Evolutionary conservation across 2,113 vertebrate genomes (phyloP), one percentile per base, ranked within the genome.

Genomic region (Coturnix japonica): DNA sequence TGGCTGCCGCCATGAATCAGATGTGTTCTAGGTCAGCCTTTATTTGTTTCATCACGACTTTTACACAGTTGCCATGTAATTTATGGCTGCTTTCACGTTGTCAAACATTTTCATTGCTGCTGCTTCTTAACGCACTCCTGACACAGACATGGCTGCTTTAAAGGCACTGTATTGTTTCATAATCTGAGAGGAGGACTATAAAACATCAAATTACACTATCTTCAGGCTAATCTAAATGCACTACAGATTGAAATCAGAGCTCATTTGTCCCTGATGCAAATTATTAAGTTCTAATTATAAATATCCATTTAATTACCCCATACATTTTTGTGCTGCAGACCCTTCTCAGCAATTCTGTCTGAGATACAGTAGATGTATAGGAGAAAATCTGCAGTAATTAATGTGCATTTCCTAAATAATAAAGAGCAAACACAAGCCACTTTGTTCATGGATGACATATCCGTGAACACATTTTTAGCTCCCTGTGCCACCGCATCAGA

Each of bases 231-330:
- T 98, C 97, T 97, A 98, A 98, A 98, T 97, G 97, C 54, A 49
- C 95, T 95, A 95, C 96, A 97, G 97, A 98, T 97, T 98, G 98
- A 97, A 98, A 98, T 98, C 97, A 98, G 97, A 96, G 96, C 97
- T 98, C 97, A 95, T 98, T 98, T 98, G 97, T 98, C 97, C 97
- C 97, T 92, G 96, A 97, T 98, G 97, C 97, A 98, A 98, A 98
- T 98, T 98, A 98, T 98, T 98, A 98, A 98, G 95, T 98, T 98
- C 97, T 97, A 98, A 98, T 98, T 98, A 98, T 98, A 98, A 98
- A 98, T 98, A 98, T 97, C 94, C 95, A 97, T 97, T 98, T 98
- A 98, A 98, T 98, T 98, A 97, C 96, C 83, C 96, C 95, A 96
- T 97, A 97, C 97, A 93, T 97, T 97, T 98, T 98, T 98, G 96